These are phyloP conservation scores for Rhabdornis inornatus DNA, from an alignment of 2,113 vertebrate species.

Conservation along the genomic window DNA sequence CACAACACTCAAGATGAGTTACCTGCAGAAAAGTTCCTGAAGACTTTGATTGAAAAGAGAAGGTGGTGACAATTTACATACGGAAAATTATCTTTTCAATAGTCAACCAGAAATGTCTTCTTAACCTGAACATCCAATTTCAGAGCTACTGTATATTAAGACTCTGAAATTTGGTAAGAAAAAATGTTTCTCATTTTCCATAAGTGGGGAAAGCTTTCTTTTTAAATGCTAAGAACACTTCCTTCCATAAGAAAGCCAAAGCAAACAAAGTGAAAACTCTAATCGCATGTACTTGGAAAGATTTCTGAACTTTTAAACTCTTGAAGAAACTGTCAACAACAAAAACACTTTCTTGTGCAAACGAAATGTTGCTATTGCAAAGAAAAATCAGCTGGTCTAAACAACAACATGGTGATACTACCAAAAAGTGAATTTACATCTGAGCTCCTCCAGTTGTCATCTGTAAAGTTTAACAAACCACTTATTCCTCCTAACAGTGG, in stretches of 20 bases:
- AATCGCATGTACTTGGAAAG: neutral
- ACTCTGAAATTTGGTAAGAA: neutral
- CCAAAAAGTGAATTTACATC: slow-evolving; percentile 62
- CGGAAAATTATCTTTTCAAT: neutral
- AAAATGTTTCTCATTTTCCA: neutral
- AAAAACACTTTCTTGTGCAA: neutral
- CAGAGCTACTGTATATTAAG: neutral
- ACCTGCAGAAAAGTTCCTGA: neutral
- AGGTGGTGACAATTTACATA: neutral
- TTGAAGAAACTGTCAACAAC: neutral
- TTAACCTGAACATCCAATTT: neutral
- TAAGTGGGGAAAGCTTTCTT: neutral
- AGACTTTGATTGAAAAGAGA: neutral
- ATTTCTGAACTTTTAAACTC: neutral
- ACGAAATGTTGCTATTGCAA: neutral
- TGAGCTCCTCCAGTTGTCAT: slow-evolving; percentile 63
- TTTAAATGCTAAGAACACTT: neutral
- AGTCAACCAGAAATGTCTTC: neutral
- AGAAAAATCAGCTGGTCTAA: slow-evolving; percentile 57
- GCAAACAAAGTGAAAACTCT: neutral
- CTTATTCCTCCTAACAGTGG: slow-evolving; percentile 24
- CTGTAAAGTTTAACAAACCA: slow-evolving; percentile 76
- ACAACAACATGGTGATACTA: slow-evolving; percentile 56
- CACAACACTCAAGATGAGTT: neutral
- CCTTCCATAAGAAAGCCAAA: neutral